Percentiles rank a stretch among this genome's conserved stretches.
Conservation (phyloP, 1,140 invertebrate genomes). For the Sycophila sp. region DNA sequence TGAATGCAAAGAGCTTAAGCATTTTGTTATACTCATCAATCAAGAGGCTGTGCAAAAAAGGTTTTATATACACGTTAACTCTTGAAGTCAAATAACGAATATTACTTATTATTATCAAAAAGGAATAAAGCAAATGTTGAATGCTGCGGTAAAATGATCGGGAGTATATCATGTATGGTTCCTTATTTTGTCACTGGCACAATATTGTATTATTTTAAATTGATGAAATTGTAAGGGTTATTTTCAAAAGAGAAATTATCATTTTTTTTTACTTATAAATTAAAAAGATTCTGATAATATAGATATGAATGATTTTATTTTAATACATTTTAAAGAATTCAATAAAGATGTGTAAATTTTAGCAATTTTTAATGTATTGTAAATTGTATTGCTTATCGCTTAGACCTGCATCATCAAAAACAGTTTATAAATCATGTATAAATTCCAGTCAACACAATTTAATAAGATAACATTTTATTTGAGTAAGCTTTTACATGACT, state of each 20-base stretch:
- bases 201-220: background rate
- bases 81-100: constrained; percentile 19
- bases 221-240: background rate
- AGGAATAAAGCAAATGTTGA: constrained; percentile 8
- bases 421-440: background rate
- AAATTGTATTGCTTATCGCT: background rate
- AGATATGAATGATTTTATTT: constrained; percentile 15
- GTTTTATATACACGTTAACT: constrained; percentile 38
- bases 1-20: constrained; percentile 31
- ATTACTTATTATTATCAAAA: constrained; percentile 22
- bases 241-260: background rate
- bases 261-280: constrained; percentile 10
- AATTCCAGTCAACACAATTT: background rate
- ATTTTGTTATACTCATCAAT: constrained; percentile 43
- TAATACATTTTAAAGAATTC: constrained; percentile 8
- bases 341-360: constrained; percentile 30
- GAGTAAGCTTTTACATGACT: background rate
- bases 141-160: constrained; percentile 7
- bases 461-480: background rate
- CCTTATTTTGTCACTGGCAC: constrained; percentile 22
- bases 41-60: constrained; percentile 41
- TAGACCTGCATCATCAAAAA: background rate
- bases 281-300: too few species aligned
- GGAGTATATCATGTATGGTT: constrained; percentile 25
- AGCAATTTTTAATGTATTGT: constrained; percentile 2